Evolutionary conservation across 2,797 vertebrate species (phyloP), one percentile per base, ranked within the genome.

Genomic region (Steatocranus sp.): DNA sequence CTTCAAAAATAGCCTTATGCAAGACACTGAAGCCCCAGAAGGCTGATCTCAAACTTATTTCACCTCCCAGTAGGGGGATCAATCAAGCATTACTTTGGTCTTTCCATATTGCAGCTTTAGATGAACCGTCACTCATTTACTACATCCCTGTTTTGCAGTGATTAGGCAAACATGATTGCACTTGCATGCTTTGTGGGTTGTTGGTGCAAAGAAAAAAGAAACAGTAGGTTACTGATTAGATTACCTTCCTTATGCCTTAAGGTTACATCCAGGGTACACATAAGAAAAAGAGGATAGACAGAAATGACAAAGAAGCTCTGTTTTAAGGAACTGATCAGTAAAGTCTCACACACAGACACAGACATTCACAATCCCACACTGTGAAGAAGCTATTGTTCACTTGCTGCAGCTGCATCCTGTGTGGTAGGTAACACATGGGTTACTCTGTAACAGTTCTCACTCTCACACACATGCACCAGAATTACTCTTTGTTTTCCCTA

Each of bases 331-430:
- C 90, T 83, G 68, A 70, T 82, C 30, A 34, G 30, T 63, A 80
- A 83, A 87, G 41, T 48, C 41, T 79, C 58, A 30, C 43, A 51
- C 51, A 48, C 34, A 43, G 14, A 30, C 3, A 30, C 30, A 50
- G 8, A 77, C n/a, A 50, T 56, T 32, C 76, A 74, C 54, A 46
- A 23, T 78, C 14, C 76, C 66, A 50, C 77, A 53, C 38, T 58
- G 12, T 70, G 73, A 54, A 83, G 74, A 75, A 84, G 79, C 81
- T 81, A 51, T 86, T 90, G 90, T 92, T 91, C 87, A 89, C 85
- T 86, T 46, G 73, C 83, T 86, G 87, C 94, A 96, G 94, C 94
- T 96, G 95, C 93, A 87, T 95, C 95, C 94, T 95, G 93, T 95
- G 86, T 82, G 77, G 88, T 83, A 88, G 83, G 84, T 91, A 88